Base-by-base conservation (phyloP, 2,888 invertebrate genomes). In the Rhimphoctona megacephalus region DNA sequence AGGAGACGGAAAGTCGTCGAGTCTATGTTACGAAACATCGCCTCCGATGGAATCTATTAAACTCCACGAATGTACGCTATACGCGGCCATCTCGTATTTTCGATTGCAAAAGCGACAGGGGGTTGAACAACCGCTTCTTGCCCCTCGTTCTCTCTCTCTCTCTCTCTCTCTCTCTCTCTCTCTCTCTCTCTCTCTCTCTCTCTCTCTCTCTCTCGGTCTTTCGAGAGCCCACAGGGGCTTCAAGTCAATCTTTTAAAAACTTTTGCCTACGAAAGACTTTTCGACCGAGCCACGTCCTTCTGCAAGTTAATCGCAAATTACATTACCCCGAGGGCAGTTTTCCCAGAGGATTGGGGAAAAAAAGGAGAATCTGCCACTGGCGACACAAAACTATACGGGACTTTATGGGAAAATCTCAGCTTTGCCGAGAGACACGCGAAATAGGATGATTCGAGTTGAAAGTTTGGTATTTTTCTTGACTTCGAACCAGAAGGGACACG, bases 211-310 rank as follows among this genome's bases (percentile, higher is more conserved):
- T 43, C 64, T 14, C 64, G 25, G 9, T n/a, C 49, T 39, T 64
- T 73, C 52, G 52, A 30, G 76, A 36, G 54, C 67, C 78, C 81
- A 43, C 64, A 61, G 67, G 61, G 80, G 83, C 67, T 67, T 82
- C 86, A 69, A 93, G 93, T 93, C 93, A 93, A 93, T 93, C 92
- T 93, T 92, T 93, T 91, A 90, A 92, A 92, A 93, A 93, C 92
- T 93, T 93, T 91, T 87, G 84, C 88, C 73, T 89, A 82, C 81
- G 74, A 69, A 52, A 52, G 70, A 83, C 85, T 86, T 83, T 86
- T 81, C 82, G 69, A 85, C 83, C 85, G 78, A 77, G 66, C 74
- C 84, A 86, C 88, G 87, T 85, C 74, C 74, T 85, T 85, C 81
- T 73, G 87, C 88, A 90, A 93, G 92, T 93, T 93, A 91, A 93